phyloP scores from a whole-genome alignment of 2,888 invertebrate genomes.

The Eurytoma adleriae region DNA sequence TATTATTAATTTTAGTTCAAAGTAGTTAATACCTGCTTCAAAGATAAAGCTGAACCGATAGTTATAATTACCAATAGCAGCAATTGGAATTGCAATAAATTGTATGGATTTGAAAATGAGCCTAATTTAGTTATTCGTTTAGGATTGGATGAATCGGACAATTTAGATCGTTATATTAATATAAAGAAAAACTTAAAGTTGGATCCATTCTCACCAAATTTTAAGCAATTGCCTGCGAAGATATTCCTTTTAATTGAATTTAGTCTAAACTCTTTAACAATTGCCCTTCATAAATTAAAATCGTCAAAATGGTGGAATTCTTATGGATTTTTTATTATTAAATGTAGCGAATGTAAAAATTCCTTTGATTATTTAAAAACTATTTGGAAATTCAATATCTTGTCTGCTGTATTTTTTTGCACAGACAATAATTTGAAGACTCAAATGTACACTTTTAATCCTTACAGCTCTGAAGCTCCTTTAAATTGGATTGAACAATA shows the following conservation, averaged over 20 bases:
- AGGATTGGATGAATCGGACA: too few relatives aligned
- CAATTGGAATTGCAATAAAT: too few relatives aligned
- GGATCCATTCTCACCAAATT: too few relatives aligned
- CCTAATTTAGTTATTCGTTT: too few relatives aligned
- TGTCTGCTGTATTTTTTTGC: constrained; percentile 4
- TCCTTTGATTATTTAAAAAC: neutral
- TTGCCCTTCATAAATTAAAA: neutral
- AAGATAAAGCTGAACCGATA: too few relatives aligned
- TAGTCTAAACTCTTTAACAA: neutral
- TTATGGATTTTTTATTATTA: neutral
- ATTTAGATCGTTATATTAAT: too few relatives aligned
- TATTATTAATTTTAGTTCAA: too few relatives aligned
- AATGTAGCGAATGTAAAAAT: neutral
- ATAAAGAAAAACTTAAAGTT: too few relatives aligned
- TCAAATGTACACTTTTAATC: constrained; percentile 1
- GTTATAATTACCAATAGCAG: too few relatives aligned
- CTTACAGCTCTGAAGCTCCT: neutral
- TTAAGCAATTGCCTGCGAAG: too few relatives aligned
- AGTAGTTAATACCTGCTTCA: too few relatives aligned
- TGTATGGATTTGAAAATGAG: too few relatives aligned
- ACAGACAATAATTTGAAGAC: neutral
- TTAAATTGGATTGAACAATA: neutral
- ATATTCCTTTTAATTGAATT: neutral
- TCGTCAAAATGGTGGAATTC: neutral
- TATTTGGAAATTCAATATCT: constrained; percentile 1